Evolutionary conservation across 37 sponge, comb jelly and placozoan genomes (phyloP), one percentile per base, ranked within the genome.

Genomic region (Bolinopsis microptera): DNA sequence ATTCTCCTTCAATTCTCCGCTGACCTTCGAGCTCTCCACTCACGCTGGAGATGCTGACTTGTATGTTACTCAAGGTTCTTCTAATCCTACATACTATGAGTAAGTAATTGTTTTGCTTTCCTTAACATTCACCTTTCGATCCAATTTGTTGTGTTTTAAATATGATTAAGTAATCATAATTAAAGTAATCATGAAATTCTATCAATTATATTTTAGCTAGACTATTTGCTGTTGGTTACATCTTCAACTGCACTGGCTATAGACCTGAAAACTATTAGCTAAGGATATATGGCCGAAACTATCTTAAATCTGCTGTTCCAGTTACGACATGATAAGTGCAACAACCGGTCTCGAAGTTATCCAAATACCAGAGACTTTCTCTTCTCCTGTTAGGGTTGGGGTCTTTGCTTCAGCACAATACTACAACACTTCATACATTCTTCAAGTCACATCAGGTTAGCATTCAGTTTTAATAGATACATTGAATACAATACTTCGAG

Each of bases 391-490:
- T 8, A 86, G 24, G 2, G 90, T 86, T 38, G 90, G 61, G 0
- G 36, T 86, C 13, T 86, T 86, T 41, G 90, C 90, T 24, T 35
- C 90, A 24, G 61, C 41, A 3, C 90, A 39, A 22, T 86, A 86
- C 35, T 18, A 0, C 22, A 86, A 86, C 35, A 86, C 90, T 30
- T 86, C 90, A 39, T 86, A 41, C 61, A 41, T 13, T n/a, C 35
- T 86, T 38, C 9, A 86, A 27, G 36, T 86, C 13, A 39, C 90
- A 39, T 39, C 90, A 86, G 90, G 90, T 86, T 27, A 38, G 3
- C 3, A 28, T 82, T 36, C 13, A 25, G 8, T 74, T 8, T 8
- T 74, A 26, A 74, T n/a, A n/a, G n/a, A n/a, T n/a, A n/a, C n/a
- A n/a, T n/a, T n/a, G n/a, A n/a, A n/a, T n/a, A n/a, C n/a, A n/a